Base-by-base conservation (phyloP, 2,797 vertebrate genomes). In the Sebastes hubbsi region DNA sequence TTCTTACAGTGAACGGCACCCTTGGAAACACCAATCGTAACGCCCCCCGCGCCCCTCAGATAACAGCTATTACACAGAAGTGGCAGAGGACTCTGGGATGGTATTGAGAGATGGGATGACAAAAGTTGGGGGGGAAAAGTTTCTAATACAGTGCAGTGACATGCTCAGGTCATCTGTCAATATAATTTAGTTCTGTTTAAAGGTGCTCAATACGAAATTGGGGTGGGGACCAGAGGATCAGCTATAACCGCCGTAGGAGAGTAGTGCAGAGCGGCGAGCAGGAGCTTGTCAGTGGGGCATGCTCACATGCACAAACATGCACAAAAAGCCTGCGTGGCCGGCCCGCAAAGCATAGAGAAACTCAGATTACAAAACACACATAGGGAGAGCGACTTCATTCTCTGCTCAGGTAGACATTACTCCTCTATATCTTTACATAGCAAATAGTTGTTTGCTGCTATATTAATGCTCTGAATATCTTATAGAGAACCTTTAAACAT, bases 11-110 rank as follows among this genome's bases (percentile, higher is more conserved):
- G 52, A 72, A 80, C 38, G 1, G 6, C 25, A 36, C 9, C 73
- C 64, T 72, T 56, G 70, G 38, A 78, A 86, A 81, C 72, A 75
- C 64, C 58, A 54, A 62, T 74, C 25, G 16, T 3, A 60, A 81
- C 54, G n/a, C 79, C 83, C 61, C 70, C 70, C 34, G 38, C 52
- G 54, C 64, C 78, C 49, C 55, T 72, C 55, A 63, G 82, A 85
- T 77, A 86, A 85, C 82, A 84, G 72, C 83, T 80, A 78, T 88
- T 85, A 91, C 78, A 76, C 81, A 71, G 79, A 34, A 71, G 71
- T 32, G 3, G 1, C 36, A 49, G 65, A 46, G 52, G 80, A 85
- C 36, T 80, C 77, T 25, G 49, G 61, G 77, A 75, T 60, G 38
- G 12, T 59, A 70, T 22, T 72, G 80, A 80, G 74, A 83, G 77